A percentile compares a stretch with the other conserved stretches of the same genome.
Conservation (phyloP, 2,888 invertebrate genomes). For the Drosophila stalkeri region DNA sequence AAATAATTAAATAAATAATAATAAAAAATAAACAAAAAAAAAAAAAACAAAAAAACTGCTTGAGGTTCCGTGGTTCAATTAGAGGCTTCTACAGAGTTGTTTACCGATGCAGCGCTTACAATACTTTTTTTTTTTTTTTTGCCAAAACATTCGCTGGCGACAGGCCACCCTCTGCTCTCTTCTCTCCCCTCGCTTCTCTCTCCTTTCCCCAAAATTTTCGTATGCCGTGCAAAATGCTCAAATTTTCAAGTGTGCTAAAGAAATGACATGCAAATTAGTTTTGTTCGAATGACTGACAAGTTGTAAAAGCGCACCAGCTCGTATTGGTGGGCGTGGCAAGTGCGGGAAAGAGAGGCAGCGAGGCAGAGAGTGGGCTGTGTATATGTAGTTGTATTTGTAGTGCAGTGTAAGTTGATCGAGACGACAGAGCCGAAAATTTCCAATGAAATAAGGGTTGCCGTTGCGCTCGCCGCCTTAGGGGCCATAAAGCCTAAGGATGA, state of each 20-base stretch:
- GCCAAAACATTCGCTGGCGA: not conserved
- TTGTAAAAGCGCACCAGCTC: constrained; percentile 61
- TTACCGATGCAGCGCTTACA: constrained; percentile 23
- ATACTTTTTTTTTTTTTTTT: too few species aligned
- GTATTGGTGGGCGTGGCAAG: not conserved
- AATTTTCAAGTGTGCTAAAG: constrained; percentile 80
- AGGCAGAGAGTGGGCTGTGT: not conserved
- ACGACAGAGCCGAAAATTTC: constrained; percentile 56
- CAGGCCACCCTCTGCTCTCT: not conserved
- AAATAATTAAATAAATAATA: too few species aligned
- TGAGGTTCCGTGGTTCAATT: constrained; percentile 23
- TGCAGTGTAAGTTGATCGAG: not conserved
- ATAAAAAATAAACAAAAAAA: too few species aligned
- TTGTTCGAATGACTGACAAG: constrained; percentile 82
- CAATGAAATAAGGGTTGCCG: constrained; percentile 53
- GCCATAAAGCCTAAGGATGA: constrained; percentile 40
- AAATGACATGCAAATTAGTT: constrained; percentile 82
- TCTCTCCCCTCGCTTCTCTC: too few species aligned
- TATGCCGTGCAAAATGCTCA: constrained; percentile 52
- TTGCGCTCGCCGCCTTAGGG: constrained; percentile 15
- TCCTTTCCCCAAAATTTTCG: too few species aligned
- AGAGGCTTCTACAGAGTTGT: constrained; percentile 23
- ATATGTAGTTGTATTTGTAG: not conserved
- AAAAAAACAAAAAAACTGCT: too few species aligned
- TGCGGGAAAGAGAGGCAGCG: not conserved